Evolutionary conservation across 2,113 vertebrate genomes (phyloP).

Genomic region (Calidris pugnax): DNA sequence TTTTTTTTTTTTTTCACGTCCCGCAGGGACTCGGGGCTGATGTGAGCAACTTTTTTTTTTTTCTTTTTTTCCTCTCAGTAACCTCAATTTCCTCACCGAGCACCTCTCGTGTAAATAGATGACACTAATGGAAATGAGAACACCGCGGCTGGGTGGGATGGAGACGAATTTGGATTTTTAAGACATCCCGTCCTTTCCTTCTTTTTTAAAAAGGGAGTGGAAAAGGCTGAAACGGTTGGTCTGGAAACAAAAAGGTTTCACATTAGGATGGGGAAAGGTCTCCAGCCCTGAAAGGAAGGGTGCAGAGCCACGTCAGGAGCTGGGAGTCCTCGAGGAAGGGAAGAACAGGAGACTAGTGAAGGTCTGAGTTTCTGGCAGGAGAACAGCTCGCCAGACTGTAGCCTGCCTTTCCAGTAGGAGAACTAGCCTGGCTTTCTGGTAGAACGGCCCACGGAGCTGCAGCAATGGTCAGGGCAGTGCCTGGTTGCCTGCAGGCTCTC

Average conservation of each 20-base stretch:
- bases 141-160: not conserved
- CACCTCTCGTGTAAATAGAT: slow-evolving; percentile 3
- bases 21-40: not conserved
- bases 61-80: not conserved
- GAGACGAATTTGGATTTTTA: not conserved
- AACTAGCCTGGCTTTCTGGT: not conserved
- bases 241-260: not conserved
- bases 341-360: not conserved
- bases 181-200: not conserved
- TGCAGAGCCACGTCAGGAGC: not conserved
- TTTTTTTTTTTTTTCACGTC: not conserved
- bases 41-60: not conserved
- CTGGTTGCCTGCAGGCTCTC: not conserved
- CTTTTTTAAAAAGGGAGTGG: not conserved
- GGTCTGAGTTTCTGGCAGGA: not conserved
- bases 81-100: slow-evolving; percentile 29
- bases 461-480: not conserved
- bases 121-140: slow-evolving; percentile 55
- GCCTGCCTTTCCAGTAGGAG: not conserved
- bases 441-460: not conserved
- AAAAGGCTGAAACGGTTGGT: not conserved
- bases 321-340: not conserved
- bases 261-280: not conserved
- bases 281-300: not conserved
- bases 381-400: not conserved